Evolutionary conservation across 1,140 invertebrate genomes (phyloP), one percentile per base, ranked within the genome.

Genomic region (Mya arenaria): DNA sequence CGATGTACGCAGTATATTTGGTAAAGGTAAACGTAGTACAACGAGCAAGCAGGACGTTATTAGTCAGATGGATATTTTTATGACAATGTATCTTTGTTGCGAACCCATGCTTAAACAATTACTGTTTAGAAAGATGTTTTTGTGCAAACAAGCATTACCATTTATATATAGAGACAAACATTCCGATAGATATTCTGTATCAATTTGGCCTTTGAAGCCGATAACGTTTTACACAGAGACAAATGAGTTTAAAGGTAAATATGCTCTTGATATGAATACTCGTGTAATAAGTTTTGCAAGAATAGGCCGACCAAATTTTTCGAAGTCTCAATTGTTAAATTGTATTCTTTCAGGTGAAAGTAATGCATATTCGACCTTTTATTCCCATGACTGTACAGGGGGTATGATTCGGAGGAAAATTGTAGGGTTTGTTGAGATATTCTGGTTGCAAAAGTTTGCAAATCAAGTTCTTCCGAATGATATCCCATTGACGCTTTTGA

Each of bases 351-450:
- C 65, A 15, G 65, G 48, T 34, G 65, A 68, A 4, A 68, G 32
- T 68, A n/a, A n/a, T n/a, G n/a, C n/a, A n/a, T 36, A 39, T 44
- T 25, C 39, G 28, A 68, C 65, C 23, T 68, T 68, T 68, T 68
- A 15, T 36, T 23, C 39, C 48, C 23, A 36, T 2, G 37, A 44
- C 25, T 68, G 36, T 25, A 4, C 34, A 3, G 6, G 30, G 3
- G 65, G 65, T 68, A 68, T 23, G 34, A 28, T 19, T 19, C n/a
- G 4, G 23, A 36, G 25, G 4, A 13, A 1, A 19, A 10, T 41
- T 28, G 37, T 28, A 1, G 65, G 65, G 17, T 13, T 1, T 10
- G 39, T 68, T 10, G 65, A 68, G 48, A 41, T 44, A 36, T 68
- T 68, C 17, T 15, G 10, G 17, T 25, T 68, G 37, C 65, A 25